Evolutionary conservation across 92 coral and sea anemone genomes (phyloP), one percentile per base, ranked within the genome.

Genomic region (Anthopleura xanthogrammica): DNA sequence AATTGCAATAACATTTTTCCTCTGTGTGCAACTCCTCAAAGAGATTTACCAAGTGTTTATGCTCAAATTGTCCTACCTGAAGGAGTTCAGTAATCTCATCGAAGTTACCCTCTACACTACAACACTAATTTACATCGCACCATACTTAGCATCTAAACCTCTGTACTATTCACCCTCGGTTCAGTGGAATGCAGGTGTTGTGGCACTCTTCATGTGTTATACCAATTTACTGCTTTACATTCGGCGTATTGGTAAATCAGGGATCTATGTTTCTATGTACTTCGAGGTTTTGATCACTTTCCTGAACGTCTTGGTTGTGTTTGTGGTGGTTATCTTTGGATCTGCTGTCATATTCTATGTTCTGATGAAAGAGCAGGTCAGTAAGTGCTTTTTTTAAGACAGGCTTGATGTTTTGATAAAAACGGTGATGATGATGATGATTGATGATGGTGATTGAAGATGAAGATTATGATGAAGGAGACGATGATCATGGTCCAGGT

Each of bases 191-290:
- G 74, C 74, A 23, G 74, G 74, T 2, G 74, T 68, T 14, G 41
- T 68, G 14, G 74, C 74, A 5, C 70, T 95, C 41, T 82, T 91
- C 83, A 80, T 95, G 72, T 48, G 87, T 14, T 91, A 89, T 76
- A 46, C 86, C 12, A 83, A 91, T 86, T 66, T 84, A 12, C 70
- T 91, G 60, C 83, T 95, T 78, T 83, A 76, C 74, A 75, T 94
- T 16, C 92, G 94, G 50, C 97, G 97, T 23, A 12, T 95, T 77
- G 91, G 93, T 19, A 62, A 88, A 0, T 83, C 88, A 12, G 95
- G 97, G 0, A 80, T 93, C 17, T 95, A 95, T 78, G 91, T 95
- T 58, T 84, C 93, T 43, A 95, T 95, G 98, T 95, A 90, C 79
- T 73, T 95, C 58, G 97, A 95, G 80, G 97, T 95, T 12, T 80